phyloP scores from a whole-genome alignment of 1,140 invertebrate species.

The Aplysia californica region DNA sequence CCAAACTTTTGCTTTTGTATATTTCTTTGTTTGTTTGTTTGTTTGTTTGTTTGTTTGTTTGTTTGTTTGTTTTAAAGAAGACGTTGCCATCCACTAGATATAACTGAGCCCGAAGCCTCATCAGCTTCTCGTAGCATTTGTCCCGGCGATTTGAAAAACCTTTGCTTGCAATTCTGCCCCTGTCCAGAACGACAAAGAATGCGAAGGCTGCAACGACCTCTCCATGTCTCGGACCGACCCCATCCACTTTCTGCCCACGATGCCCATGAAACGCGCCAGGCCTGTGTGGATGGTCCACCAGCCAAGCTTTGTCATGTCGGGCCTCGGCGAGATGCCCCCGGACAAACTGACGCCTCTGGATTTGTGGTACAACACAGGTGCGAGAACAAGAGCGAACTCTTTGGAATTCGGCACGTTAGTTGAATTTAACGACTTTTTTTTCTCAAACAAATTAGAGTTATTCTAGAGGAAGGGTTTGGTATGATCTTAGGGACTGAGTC shows the following conservation, averaged over 20 bases:
- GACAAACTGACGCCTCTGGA: conserved; percentile 9
- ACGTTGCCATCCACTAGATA: too few relatives aligned
- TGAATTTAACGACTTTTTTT: background rate
- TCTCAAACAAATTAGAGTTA: background rate
- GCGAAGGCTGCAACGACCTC: conserved; percentile 2
- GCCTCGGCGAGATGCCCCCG: conserved; percentile 9
- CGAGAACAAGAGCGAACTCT: background rate
- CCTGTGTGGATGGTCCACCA: conserved; percentile 22
- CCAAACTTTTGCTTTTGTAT: too few relatives aligned
- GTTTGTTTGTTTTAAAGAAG: too few relatives aligned
- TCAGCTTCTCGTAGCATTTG: too few relatives aligned
- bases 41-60: too few relatives aligned
- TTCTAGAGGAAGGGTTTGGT: background rate
- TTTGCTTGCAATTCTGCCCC: too few relatives aligned
- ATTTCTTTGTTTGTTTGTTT: too few relatives aligned
- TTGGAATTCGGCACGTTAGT: background rate
- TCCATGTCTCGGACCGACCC: conserved; percentile 3
- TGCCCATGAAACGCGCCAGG: conserved; percentile 7
- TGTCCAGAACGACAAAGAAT: conserved; percentile 25
- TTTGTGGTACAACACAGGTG: background rate
- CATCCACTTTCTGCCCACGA: conserved; percentile 5
- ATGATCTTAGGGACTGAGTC: background rate
- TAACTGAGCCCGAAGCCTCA: too few relatives aligned
- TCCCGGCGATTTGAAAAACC: too few relatives aligned
- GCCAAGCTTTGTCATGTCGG: background rate